These are phyloP conservation scores for Ypsolopha sequella DNA, from an alignment of 2,888 invertebrate genomes.

Conservation along the genomic window DNA sequence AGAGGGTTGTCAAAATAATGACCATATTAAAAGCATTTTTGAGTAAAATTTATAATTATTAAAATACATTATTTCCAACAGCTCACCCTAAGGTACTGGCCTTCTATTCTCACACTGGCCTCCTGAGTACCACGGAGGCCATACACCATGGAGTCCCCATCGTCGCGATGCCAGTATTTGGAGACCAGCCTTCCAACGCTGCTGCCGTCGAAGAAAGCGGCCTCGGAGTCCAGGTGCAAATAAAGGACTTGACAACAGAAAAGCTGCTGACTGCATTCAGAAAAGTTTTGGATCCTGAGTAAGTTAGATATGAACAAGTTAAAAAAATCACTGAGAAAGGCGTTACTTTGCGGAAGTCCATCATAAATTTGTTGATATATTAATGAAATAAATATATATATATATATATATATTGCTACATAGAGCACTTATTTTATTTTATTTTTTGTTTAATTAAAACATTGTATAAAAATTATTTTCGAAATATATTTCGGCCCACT, in stretches of 20 bases:
- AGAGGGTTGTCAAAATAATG: no score
- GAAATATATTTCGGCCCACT: no score
- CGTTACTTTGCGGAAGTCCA: no score
- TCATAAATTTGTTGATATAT: no score
- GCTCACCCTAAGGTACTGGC: constrained; percentile 72
- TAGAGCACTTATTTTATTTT: no score
- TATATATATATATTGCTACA: no score
- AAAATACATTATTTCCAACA: constrained; percentile 20
- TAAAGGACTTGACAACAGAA: constrained; percentile 61
- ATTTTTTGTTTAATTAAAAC: no score
- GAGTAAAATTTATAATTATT: no score
- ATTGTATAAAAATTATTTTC: no score
- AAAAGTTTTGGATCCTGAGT: constrained; percentile 66
- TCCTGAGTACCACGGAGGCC: constrained; percentile 71
- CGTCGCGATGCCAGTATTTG: constrained; percentile 69
- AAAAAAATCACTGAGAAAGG: no score
- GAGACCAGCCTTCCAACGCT: constrained; percentile 73
- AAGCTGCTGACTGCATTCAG: constrained; percentile 61
- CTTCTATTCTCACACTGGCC: constrained; percentile 72
- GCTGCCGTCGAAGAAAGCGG: constrained; percentile 67
- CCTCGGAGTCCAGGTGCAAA: constrained; percentile 53
- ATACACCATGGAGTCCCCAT: constrained; percentile 72
- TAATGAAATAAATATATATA: no score
- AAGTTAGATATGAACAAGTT: constrained; percentile 21
- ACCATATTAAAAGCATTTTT: no score